Evolutionary conservation across 2,113 vertebrate species (phyloP).

Genomic region (Pseudolaguvia tuberculata): DNA sequence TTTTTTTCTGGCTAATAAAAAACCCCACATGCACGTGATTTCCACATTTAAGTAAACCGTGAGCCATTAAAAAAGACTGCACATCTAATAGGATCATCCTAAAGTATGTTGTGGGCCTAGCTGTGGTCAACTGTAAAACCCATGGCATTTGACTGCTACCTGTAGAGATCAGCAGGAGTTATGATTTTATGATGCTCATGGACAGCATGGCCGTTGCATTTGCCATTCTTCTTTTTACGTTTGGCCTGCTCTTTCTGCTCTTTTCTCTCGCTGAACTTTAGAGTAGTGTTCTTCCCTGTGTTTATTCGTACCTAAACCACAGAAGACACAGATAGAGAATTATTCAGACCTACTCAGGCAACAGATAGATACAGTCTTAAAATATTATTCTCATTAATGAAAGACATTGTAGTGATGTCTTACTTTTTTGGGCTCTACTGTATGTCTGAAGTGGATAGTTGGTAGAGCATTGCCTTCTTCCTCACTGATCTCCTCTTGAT

Average conservation of each 20-base stretch:
- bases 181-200: slow-evolving; percentile 80
- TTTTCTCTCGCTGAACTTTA: slow-evolving; percentile 94
- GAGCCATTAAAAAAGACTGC: neutral
- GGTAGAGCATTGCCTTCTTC: slow-evolving; percentile 70
- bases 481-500: slow-evolving; percentile 51
- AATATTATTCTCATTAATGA: neutral
- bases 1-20: too few species aligned
- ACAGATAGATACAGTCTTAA: neutral
- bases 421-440: slow-evolving; percentile 91
- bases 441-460: slow-evolving; percentile 93
- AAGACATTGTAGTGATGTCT: slow-evolving; percentile 9
- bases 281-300: slow-evolving; percentile 91
- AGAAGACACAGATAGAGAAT: neutral
- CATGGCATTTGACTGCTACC: slow-evolving; percentile 60
- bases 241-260: slow-evolving; percentile 83
- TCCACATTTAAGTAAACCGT: neutral
- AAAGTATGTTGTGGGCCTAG: neutral
- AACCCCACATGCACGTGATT: too few species aligned
- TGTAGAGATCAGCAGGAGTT: slow-evolving; percentile 89
- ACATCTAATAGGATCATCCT: neutral
- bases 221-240: slow-evolving; percentile 84
- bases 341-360: neutral
- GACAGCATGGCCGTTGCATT: slow-evolving; percentile 71
- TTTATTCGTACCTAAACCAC: slow-evolving; percentile 89
- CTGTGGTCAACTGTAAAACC: neutral